These are phyloP conservation scores for Microcebus jonahi DNA, from an alignment of 2,113 vertebrate genomes.

Conservation along the genomic window DNA sequence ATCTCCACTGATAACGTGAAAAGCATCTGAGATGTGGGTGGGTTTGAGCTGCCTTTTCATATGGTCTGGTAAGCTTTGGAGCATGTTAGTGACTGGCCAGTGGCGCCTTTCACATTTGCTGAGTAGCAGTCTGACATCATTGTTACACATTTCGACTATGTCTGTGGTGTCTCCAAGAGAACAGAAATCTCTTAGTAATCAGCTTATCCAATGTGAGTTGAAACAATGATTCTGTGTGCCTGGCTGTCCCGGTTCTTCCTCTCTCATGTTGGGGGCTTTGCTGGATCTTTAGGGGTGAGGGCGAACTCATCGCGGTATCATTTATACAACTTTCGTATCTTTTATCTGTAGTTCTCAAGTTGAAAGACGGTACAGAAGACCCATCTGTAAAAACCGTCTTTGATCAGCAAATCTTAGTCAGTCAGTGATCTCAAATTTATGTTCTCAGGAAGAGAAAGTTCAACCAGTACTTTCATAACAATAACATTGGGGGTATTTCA, in stretches of 20 bases:
- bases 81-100: slow-evolving; percentile 65
- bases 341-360: background rate
- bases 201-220: slow-evolving; percentile 7
- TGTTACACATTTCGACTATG: slow-evolving; percentile 47
- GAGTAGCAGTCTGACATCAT: slow-evolving; percentile 65
- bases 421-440: background rate
- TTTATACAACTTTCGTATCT: background rate
- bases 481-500: background rate
- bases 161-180: slow-evolving; percentile 62
- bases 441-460: background rate
- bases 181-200: slow-evolving; percentile 65
- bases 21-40: slow-evolving; percentile 26
- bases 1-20: slow-evolving; percentile 14
- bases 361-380: background rate
- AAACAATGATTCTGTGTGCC: slow-evolving; percentile 58
- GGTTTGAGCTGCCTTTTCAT: background rate
- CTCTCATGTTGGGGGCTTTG: slow-evolving; percentile 6
- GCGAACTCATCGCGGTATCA: background rate
- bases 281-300: slow-evolving; percentile 25
- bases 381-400: background rate
- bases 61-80: slow-evolving; percentile 74
- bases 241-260: slow-evolving; percentile 41
- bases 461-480: background rate
- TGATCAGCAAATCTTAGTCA: background rate
- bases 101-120: slow-evolving; percentile 70